Percentiles rank a stretch among this genome's conserved stretches.
These are phyloP conservation scores for Tachysurus fulvidraco DNA, from an alignment of 2,113 vertebrate species.

Conservation along the genomic window DNA sequence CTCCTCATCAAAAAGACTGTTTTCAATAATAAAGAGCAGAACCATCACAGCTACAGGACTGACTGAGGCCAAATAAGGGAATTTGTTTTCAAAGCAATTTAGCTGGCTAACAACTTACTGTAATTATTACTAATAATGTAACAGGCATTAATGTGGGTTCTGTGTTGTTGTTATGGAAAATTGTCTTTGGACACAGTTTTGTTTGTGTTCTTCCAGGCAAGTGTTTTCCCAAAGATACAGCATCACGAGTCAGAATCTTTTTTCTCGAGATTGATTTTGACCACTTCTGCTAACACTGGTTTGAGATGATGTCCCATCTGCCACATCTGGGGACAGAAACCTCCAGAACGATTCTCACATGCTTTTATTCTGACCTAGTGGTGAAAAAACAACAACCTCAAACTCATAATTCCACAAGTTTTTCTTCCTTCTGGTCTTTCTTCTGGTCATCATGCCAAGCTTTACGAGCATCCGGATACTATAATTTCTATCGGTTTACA, in stretches of 20 bases:
- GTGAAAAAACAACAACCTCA: not conserved
- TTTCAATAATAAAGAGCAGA: not conserved
- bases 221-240: not conserved
- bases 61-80: not conserved
- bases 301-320: not conserved
- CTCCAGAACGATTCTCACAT: not conserved
- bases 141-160: not conserved
- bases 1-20: slow-evolving; percentile 25
- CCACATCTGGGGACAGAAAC: not conserved
- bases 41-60: not conserved
- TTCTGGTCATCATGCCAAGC: not conserved
- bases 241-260: not conserved
- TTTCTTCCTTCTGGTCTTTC: not conserved
- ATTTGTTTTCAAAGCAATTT: not conserved
- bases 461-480: not conserved
- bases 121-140: not conserved
- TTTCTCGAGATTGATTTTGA: not conserved
- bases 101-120: too few species aligned
- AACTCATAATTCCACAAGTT: not conserved
- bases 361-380: not conserved
- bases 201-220: not conserved
- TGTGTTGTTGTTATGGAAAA: not conserved
- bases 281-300: not conserved
- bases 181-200: not conserved
- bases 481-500: not conserved